Evolutionary conservation across 2,797 vertebrate species (phyloP).

Genomic region (Tarsius wallacei): DNA sequence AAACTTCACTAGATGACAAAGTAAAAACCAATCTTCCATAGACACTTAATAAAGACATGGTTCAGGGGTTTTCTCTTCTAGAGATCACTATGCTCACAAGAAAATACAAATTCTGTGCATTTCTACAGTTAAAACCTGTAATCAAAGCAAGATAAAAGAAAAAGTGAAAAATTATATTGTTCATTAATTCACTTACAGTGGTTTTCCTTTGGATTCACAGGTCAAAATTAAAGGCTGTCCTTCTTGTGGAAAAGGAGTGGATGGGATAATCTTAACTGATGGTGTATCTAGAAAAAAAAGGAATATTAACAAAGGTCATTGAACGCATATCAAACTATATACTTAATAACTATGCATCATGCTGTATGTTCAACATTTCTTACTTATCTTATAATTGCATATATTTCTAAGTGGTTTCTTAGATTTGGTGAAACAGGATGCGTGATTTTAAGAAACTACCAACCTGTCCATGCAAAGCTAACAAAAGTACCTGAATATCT

Average conservation of each 20-base stretch:
- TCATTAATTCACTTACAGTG: slow-evolving; percentile 95
- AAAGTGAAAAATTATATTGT: slow-evolving; percentile 81
- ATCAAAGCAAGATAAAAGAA: slow-evolving; percentile 85
- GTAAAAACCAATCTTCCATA: slow-evolving; percentile 84
- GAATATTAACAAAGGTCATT: slow-evolving; percentile 83
- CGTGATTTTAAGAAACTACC: slow-evolving; percentile 71
- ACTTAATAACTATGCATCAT: slow-evolving; percentile 74
- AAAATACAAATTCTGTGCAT: slow-evolving; percentile 81
- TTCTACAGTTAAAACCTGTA: slow-evolving; percentile 82
- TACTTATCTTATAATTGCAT: background rate
- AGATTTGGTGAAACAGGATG: slow-evolving; percentile 65
- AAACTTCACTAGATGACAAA: slow-evolving; percentile 87
- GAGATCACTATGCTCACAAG: slow-evolving; percentile 84
- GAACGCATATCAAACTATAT: slow-evolving; percentile 68
- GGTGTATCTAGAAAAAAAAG: slow-evolving; percentile 95
- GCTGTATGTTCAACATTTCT: slow-evolving; percentile 55
- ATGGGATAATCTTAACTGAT: slow-evolving; percentile 96
- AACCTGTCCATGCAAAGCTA: slow-evolving; percentile 65
- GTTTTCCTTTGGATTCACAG: slow-evolving; percentile 99
- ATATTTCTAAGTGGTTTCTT: background rate
- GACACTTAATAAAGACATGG: slow-evolving; percentile 87
- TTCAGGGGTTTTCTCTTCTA: slow-evolving; percentile 84
- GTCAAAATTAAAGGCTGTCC: slow-evolving; percentile 98
- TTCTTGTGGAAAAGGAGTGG: slow-evolving; percentile 97
- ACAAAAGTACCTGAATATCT: slow-evolving; percentile 74